phyloP scores from a whole-genome alignment of 2,797 vertebrate genomes.

The Esox masquinongy region DNA sequence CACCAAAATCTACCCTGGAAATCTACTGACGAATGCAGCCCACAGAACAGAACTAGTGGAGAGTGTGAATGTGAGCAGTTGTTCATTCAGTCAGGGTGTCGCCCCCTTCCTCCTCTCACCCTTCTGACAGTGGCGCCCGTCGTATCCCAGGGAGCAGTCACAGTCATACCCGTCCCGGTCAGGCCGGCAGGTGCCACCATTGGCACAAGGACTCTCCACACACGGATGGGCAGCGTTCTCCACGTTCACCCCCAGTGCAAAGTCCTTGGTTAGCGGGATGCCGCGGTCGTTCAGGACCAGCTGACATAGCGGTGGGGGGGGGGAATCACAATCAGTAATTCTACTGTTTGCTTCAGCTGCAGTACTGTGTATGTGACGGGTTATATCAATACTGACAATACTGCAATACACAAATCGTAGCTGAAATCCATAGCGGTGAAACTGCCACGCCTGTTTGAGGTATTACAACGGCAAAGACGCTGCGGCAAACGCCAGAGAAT shows the following conservation, averaged over 20 bases:
- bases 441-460: too few species aligned
- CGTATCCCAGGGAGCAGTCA: conserved; percentile 92
- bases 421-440: too few species aligned
- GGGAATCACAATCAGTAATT: neutral
- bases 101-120: conserved; percentile 68
- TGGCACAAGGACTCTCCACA: conserved; percentile 83
- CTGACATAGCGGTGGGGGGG: conserved; percentile 55
- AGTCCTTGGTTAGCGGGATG: conserved; percentile 78
- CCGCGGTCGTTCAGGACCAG: conserved; percentile 88
- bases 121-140: conserved; percentile 93
- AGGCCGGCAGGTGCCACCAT: conserved; percentile 89
- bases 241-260: conserved; percentile 84
- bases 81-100: neutral
- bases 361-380: too few species aligned
- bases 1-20: neutral
- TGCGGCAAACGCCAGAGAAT: too few species aligned
- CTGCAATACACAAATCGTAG: too few species aligned
- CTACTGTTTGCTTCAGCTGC: neutral
- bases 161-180: conserved; percentile 90
- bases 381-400: too few species aligned
- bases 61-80: neutral
- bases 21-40: neutral
- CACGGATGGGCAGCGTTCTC: conserved; percentile 88
- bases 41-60: neutral
- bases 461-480: too few species aligned